Evolutionary conservation across 2,797 vertebrate genomes (phyloP), one percentile per base, ranked within the genome.

Genomic region (Lophius americanus): DNA sequence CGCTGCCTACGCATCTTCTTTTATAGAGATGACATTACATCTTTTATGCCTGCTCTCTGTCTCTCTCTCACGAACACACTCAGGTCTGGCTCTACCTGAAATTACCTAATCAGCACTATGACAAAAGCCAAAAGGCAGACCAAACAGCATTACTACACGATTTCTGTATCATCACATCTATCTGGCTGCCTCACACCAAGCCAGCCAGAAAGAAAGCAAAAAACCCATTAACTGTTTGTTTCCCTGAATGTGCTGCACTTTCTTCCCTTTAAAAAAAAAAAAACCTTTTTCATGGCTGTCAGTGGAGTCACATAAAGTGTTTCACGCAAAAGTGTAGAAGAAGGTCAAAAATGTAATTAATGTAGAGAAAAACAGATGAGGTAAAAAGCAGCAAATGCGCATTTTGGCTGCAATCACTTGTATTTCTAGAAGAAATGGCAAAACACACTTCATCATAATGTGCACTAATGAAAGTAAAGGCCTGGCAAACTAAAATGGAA

Each of bases 61-160:
- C 13, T 33, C 8, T 49, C 13, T 54, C 38, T 12, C 33, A 36
- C 49, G 9, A 59, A 62, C 51, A 41, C 36, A 13, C 33, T 50
- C 42, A 67, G 13, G 51, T 75, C 79, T 75, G 54, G 44, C 59
- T 76, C 60, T 70, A 85, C 85, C 78, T 88, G 83, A 80, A 85
- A 82, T 84, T 9, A 84, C 78, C 81, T 87, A 52, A 85, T 84
- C 85, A 80, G 76, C 78, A 76, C 56, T 66, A 68, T 82, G 64
- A 77, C 81, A 82, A 65, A 84, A 86, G 75, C 77, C 84, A 83
- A 70, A 76, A 69, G 60, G 56, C 71, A 65, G 59, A 64, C 68
- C 55, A 46, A 73, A 12, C 69, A 64, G 63, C 69, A 70, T 43
- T 43, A 64, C 60, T 56, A 42, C 64, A n/a, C 35, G n/a, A 7